Conservation (phyloP, 30 jellyfish, hydroid and myxozoan species). For the Cassiopea xamachana region DNA sequence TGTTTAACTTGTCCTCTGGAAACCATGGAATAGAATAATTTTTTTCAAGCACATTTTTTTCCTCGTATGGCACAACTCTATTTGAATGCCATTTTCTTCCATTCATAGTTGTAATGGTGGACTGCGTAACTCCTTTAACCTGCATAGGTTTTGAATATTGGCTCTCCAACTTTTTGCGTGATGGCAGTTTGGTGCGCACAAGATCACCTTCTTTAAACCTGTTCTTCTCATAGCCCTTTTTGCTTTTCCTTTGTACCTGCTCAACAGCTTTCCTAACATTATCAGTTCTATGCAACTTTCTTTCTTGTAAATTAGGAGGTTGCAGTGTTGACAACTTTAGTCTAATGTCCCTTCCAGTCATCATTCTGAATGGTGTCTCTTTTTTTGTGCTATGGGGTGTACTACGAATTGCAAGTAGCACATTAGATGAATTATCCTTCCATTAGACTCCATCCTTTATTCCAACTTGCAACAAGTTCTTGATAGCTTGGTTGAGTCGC, state of each 20-base stretch:
- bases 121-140: constrained; percentile 10
- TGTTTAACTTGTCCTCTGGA: background rate
- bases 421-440: background rate
- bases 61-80: constrained; percentile 8
- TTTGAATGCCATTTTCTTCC: constrained; percentile 30
- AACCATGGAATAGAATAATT: background rate
- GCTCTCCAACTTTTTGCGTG: constrained; percentile 31
- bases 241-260: background rate
- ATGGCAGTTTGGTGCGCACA: constrained; percentile 48
- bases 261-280: background rate
- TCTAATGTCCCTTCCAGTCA: constrained; percentile 27
- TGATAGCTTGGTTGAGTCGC: constrained; percentile 11
- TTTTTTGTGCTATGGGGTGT: constrained; percentile 1
- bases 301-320: constrained; percentile 3
- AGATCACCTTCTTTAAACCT: constrained; percentile 31
- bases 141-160: constrained; percentile 26
- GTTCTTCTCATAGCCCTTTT: constrained; percentile 22
- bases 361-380: constrained; percentile 10
- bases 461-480: constrained; percentile 27
- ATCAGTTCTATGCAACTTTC: background rate
- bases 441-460: background rate
- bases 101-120: constrained; percentile 25
- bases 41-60: background rate
- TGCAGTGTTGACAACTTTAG: constrained; percentile 3
- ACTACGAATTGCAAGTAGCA: background rate